Evolutionary conservation across 2,113 vertebrate genomes (phyloP).

Genomic region (Cranoglanis bouderius): DNA sequence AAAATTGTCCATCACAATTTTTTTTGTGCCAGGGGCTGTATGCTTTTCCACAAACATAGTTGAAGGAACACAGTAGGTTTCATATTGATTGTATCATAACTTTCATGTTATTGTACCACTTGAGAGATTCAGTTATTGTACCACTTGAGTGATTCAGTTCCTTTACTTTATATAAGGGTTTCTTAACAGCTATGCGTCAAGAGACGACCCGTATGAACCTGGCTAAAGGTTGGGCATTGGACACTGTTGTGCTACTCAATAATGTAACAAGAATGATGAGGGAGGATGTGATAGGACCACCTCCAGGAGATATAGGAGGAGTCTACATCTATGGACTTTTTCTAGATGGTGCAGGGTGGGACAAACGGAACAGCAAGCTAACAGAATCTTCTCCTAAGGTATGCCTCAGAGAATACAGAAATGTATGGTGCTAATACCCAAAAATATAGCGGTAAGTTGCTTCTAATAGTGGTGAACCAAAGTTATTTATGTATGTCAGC

Average conservation of each 20-base stretch:
- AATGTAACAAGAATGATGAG: conserved; percentile 83
- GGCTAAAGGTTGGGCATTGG: conserved; percentile 78
- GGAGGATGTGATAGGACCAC: conserved; percentile 75
- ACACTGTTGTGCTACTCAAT: conserved; percentile 77
- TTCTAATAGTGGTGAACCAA: not conserved
- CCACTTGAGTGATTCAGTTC: not conserved
- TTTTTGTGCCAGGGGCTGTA: too few species aligned
- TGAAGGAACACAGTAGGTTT: not conserved
- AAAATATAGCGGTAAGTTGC: not conserved
- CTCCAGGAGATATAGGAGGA: conserved; percentile 76
- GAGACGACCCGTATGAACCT: conserved; percentile 78
- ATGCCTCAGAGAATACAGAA: not conserved
- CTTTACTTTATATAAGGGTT: conserved; percentile 68
- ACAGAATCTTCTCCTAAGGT: conserved; percentile 77
- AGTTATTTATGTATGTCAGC: not conserved
- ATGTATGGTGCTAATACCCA: not conserved
- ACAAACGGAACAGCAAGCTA: conserved; percentile 72
- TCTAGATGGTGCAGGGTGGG: conserved; percentile 83
- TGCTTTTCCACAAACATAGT: not conserved
- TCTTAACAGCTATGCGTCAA: conserved; percentile 82
- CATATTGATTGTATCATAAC: not conserved
- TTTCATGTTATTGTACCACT: not conserved
- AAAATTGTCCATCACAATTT: too few species aligned
- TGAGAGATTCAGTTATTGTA: not conserved
- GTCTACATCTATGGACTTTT: conserved; percentile 81